Base-by-base conservation (phyloP, 2,113 vertebrate species). In the Ursus arctos region DNA sequence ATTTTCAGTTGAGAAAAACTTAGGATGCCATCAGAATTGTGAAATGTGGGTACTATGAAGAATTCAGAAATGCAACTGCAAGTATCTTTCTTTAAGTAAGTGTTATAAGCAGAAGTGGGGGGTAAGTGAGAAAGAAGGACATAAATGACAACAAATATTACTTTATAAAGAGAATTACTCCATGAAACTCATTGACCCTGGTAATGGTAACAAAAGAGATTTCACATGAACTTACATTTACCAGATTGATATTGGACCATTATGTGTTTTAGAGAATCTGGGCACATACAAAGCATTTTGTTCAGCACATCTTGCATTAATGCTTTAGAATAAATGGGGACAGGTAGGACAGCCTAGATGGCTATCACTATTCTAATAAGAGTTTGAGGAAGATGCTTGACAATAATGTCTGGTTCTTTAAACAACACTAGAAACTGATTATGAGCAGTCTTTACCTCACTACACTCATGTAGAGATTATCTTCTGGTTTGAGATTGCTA, bases 81-180 rank as follows among this genome's bases (percentile, higher is more conserved):
- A 79, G 3, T 24, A 47, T 79, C 28, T 40, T 33, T 76, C 59
- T 95, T 96, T 93, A 67, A 82, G 74, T 79, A 87, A 88, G 19
- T 43, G 43, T 57, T 71, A 0, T 43, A 57, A 53, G 2, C 55
- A 65, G 55, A 95, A 71, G 4, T 12, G 69, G 33, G 43, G 88
- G 43, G 6, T 43, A 59, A 77, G 1, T 33, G 15, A 14, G 7
- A 88, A 40, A 80, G 33, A 33, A 91, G 8, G 83, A 28, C 4
- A 55, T 47, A 81, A 83, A 11, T n/a, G 55, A 85, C 6, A 88
- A 13, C 19, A 85, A 24, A 36, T 22, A 80, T 53, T 72, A 59
- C 28, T 61, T 90, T 88, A 76, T 18, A 79, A 88, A 94, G 15
- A 77, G 40, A 92, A 87, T 57, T 92, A 74, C 11, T 22, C 80